phyloP scores from a whole-genome alignment of 2,888 invertebrate species.

The Spialia ferax region DNA sequence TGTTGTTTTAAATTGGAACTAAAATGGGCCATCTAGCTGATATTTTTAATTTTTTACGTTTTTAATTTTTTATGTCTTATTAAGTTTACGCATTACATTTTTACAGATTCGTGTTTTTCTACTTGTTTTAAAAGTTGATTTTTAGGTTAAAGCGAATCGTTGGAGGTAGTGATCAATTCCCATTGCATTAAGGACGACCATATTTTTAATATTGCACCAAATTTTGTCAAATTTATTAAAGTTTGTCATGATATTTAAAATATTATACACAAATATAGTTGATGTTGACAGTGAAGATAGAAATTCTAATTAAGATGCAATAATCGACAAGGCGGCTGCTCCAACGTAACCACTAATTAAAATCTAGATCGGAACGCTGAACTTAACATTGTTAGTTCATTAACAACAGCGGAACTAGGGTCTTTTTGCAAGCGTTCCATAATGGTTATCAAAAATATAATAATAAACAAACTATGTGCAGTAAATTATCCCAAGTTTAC shows the following conservation, averaged over 20 bases:
- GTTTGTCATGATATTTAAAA: too few relatives aligned
- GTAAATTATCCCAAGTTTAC: too few relatives aligned
- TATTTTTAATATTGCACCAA: too few relatives aligned
- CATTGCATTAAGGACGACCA: too few relatives aligned
- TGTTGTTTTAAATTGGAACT: not conserved
- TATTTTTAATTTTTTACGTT: not conserved
- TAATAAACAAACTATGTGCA: too few relatives aligned
- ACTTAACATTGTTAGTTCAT: slow-evolving; percentile 25
- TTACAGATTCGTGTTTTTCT: not conserved
- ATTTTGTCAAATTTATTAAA: not conserved
- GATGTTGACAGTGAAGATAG: slow-evolving; percentile 3
- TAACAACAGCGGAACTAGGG: slow-evolving; percentile 3
- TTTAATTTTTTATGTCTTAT: not conserved
- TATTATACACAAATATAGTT: not conserved
- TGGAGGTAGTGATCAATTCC: too few relatives aligned
- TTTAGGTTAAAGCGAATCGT: not conserved
- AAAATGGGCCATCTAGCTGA: not conserved
- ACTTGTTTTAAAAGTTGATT: too few relatives aligned
- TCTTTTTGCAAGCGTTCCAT: not conserved
- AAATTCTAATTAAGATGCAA: slow-evolving; percentile 21
- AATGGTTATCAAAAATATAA: not conserved
- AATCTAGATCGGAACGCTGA: slow-evolving; percentile 21
- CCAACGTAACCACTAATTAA: slow-evolving; percentile 29
- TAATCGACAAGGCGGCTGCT: slow-evolving; percentile 13
- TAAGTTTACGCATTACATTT: too few relatives aligned